phyloP scores from a whole-genome alignment of 2,797 vertebrate species.

The Sebastes alutus region DNA sequence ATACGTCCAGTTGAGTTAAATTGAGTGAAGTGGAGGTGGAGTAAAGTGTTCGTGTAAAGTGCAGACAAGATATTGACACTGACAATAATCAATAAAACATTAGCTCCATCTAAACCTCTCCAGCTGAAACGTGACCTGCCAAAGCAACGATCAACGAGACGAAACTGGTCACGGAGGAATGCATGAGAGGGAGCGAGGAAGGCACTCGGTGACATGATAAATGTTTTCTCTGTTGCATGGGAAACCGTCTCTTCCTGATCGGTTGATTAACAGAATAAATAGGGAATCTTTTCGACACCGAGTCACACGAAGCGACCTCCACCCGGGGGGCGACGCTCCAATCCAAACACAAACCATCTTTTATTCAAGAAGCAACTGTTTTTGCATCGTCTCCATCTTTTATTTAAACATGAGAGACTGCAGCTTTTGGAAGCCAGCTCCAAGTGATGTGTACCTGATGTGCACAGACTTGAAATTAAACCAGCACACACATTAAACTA shows the following conservation, averaged over 20 bases:
- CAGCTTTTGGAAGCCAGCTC: conserved; percentile 21
- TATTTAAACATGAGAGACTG: conserved; percentile 28
- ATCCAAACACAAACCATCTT: conserved; percentile 20
- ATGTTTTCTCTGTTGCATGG: background rate
- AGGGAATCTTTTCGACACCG: background rate
- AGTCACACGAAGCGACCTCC: conserved; percentile 9
- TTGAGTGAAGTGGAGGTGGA: background rate
- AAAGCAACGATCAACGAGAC: background rate
- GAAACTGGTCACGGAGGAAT: background rate
- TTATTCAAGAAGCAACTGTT: conserved; percentile 48
- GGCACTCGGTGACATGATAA: background rate
- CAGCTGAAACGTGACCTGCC: background rate
- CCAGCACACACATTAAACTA: background rate
- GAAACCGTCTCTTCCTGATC: background rate
- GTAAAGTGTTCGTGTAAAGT: background rate
- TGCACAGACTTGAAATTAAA: conserved; percentile 13
- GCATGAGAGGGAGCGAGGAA: background rate
- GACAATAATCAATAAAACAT: background rate
- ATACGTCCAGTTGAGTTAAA: background rate
- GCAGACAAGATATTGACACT: background rate
- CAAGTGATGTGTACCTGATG: background rate
- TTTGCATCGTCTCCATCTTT: conserved; percentile 37
- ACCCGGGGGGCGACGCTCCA: background rate
- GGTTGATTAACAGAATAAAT: background rate
- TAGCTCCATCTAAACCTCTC: background rate